Conservation (phyloP, 2,888 invertebrate genomes). For the Smittia sp. region DNA sequence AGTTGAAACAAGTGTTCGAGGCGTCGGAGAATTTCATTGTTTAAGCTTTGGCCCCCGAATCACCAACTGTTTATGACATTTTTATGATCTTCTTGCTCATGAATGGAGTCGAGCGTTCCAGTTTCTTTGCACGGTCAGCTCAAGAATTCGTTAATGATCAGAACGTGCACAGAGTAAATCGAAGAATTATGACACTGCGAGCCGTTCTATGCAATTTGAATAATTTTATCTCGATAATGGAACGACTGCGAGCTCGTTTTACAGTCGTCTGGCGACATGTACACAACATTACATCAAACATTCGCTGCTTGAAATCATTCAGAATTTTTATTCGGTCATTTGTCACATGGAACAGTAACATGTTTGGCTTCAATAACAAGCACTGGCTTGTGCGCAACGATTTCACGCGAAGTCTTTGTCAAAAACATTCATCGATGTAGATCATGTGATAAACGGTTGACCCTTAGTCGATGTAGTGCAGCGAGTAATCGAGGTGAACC, state of each 20-base stretch:
- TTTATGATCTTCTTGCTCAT: no score
- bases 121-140: not conserved
- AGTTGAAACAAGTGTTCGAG: not conserved
- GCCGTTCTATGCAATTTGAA: conserved; percentile 27
- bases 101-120: no score
- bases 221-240: not conserved
- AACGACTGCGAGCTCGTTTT: not conserved
- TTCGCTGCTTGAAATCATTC: not conserved
- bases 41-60: no score
- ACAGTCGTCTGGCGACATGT: conserved; percentile 20
- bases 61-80: no score
- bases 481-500: no score
- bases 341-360: not conserved
- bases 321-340: conserved; percentile 2
- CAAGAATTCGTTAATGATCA: conserved; percentile 32
- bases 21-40: no score
- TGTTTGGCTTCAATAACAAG: no score
- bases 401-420: no score
- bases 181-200: conserved; percentile 26
- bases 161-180: conserved; percentile 34
- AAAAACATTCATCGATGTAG: no score
- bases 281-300: not conserved
- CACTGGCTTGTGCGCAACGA: no score
- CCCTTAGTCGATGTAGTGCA: no score
- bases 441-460: no score